Conservation (phyloP, 1,140 invertebrate genomes). For the Cardiocondyla obscurior region DNA sequence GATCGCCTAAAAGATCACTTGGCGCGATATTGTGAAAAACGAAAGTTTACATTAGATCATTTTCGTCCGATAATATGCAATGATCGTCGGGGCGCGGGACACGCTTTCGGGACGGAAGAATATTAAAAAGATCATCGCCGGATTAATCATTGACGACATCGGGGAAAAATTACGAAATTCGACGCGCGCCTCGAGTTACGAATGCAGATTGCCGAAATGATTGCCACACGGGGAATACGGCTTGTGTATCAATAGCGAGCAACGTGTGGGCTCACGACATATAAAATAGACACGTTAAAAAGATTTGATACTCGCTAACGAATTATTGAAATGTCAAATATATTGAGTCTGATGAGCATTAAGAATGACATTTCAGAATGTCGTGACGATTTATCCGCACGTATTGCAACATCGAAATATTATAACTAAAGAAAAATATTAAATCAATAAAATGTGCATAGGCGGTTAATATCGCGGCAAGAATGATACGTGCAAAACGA, state of each 20-base stretch:
- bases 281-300: neutral
- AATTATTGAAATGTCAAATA: conserved; percentile 21
- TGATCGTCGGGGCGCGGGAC: neutral
- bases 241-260: neutral
- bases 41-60: neutral
- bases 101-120: neutral
- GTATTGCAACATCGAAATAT: neutral
- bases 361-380: conserved; percentile 2
- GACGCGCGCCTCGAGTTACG: neutral
- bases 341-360: neutral
- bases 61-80: neutral
- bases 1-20: neutral
- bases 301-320: neutral
- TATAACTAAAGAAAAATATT: neutral
- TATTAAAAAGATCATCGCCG: neutral
- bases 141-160: neutral
- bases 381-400: neutral
- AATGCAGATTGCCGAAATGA: conserved; percentile 26
- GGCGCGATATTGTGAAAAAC: neutral
- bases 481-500: too few species aligned
- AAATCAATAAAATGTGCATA: neutral
- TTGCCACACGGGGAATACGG: conserved; percentile 3
- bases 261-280: neutral
- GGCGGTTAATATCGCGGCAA: neutral
- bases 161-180: neutral